These are phyloP conservation scores for Agrotis ipsilon DNA, from an alignment of 2,888 invertebrate species.

Conservation along the genomic window DNA sequence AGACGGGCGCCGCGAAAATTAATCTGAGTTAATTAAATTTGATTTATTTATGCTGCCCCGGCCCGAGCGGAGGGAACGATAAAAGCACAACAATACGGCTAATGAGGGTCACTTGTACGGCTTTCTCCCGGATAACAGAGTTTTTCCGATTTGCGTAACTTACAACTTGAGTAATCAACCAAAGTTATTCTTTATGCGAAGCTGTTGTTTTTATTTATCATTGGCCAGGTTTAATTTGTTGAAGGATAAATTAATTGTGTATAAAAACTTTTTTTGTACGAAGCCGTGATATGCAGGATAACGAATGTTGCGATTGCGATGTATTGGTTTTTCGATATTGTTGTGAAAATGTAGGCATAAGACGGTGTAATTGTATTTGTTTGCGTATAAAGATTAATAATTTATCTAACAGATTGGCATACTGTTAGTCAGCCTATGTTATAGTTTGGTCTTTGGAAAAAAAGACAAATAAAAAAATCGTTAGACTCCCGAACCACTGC, in stretches of 20 bases:
- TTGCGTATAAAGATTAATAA: too few species aligned
- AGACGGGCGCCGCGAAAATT: constrained; percentile 87
- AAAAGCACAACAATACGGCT: constrained; percentile 89
- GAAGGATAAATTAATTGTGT: constrained; percentile 38
- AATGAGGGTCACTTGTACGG: constrained; percentile 89
- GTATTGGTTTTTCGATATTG: not conserved
- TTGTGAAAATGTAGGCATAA: not conserved
- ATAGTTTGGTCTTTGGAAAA: too few species aligned
- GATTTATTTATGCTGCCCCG: constrained; percentile 88
- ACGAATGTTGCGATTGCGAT: not conserved
- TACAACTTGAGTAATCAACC: constrained; percentile 75
- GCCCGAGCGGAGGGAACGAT: constrained; percentile 80
- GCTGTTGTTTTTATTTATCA: constrained; percentile 64
- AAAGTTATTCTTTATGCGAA: constrained; percentile 74
- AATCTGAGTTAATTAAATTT: constrained; percentile 91
- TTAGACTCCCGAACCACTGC: too few species aligned
- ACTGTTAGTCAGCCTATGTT: too few species aligned
- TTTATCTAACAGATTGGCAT: too few species aligned
- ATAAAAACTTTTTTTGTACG: constrained; percentile 34
- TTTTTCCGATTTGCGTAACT: constrained; percentile 86
- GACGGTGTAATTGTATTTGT: too few species aligned
- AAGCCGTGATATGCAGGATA: constrained; percentile 13
- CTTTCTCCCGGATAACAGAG: constrained; percentile 85
- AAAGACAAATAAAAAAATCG: too few species aligned
- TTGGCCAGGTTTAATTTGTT: constrained; percentile 52